phyloP scores from a whole-genome alignment of 2,797 vertebrate genomes.

The Diglossa cyanea region DNA sequence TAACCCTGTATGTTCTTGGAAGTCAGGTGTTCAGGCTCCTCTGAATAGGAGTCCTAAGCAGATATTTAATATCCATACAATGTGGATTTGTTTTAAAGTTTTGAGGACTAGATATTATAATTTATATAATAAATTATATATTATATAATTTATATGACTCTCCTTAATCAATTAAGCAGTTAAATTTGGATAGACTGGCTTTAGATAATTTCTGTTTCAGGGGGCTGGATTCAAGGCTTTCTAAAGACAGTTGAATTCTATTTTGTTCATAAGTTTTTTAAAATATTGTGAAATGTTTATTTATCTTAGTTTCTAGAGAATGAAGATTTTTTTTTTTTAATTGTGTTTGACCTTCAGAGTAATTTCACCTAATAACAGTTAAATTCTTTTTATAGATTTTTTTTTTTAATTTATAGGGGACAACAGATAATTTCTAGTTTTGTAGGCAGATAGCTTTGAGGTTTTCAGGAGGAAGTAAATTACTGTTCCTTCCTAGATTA shows the following conservation, averaged over 20 bases:
- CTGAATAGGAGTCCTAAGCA: background rate
- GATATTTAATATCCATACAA: background rate
- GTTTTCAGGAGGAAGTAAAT: background rate
- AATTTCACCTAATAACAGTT: rapidly evolving
- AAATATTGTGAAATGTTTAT: background rate
- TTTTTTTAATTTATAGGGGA: background rate
- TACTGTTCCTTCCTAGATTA: background rate
- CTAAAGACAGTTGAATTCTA: background rate
- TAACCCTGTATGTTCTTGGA: background rate
- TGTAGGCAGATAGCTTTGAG: background rate
- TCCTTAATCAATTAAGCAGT: background rate
- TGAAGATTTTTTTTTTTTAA: background rate
- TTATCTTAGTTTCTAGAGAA: background rate
- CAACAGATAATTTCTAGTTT: background rate
- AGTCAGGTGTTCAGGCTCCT: background rate
- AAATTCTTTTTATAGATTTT: background rate
- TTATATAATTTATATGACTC: background rate
- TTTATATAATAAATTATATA: too few relatives aligned
- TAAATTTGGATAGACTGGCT: background rate
- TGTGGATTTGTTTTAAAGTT: background rate
- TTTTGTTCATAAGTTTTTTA: background rate
- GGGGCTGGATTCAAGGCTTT: background rate
- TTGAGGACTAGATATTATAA: background rate
- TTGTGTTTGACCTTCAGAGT: background rate
- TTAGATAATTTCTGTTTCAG: background rate